Base-by-base conservation (phyloP, 1,140 invertebrate genomes). In the Aphelinus atriplicis region DNA sequence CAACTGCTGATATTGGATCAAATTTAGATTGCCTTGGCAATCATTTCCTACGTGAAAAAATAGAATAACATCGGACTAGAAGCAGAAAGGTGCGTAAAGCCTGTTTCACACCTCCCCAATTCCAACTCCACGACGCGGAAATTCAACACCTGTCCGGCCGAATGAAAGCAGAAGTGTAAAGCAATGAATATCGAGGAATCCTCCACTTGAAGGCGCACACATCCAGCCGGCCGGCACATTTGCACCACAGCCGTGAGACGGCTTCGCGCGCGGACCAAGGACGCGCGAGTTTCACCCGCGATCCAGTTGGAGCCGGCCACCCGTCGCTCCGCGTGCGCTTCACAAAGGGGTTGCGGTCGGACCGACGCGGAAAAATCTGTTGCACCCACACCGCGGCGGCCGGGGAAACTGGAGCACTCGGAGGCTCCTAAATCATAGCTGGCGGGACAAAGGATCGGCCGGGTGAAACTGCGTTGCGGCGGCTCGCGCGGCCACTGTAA, bases 261-360 rank as follows among this genome's bases (percentile, higher is more conserved):
- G 55, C 68, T 69, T 53, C 78, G 71, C 75, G 77, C 26, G 26
- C 26, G 26, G 26, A 26, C 26, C 26, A 26, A 26, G 26, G 26
- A 26, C 26, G 26, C 68, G 72, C 58, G 73, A 77, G 74, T 72
- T 64, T 71, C 79, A 81, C 80, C 78, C 79, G 80, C 50, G 58
- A 55, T 47, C 55, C 61, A 60, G 73, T 55, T 26, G n/a, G 64
- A 73, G 56, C 60, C 69, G 56, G 55, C 73, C 62, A 68, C 55
- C 57, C 26, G 73, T 68, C 62, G 45, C 48, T 63, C 10, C 58
- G 55, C 61, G 72, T 47, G 43, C 56, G 68, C 26, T 26, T 26
- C 76, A 81, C 75, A 77, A 83, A 84, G 82, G 79, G 73, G 60
- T 80, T 85, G 85, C 67, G 85, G 84, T 82, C 78, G 63, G 55